These are phyloP conservation scores for Colletes collaris DNA, from an alignment of 2,888 invertebrate species.

Conservation along the genomic window DNA sequence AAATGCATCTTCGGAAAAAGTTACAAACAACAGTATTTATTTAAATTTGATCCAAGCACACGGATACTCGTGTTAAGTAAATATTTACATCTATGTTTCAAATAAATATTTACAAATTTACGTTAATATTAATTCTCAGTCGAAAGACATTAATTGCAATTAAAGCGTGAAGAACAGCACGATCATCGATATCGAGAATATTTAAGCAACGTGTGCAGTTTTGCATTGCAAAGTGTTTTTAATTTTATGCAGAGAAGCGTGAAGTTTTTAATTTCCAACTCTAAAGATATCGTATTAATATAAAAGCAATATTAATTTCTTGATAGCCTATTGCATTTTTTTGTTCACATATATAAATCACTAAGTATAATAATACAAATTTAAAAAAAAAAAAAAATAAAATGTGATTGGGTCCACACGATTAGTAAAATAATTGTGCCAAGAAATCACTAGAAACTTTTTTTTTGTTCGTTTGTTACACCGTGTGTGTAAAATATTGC, in stretches of 20 bases:
- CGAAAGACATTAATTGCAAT: background rate
- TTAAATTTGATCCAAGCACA: background rate
- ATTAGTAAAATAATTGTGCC: slow-evolving; percentile 14
- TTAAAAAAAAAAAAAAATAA: slow-evolving; percentile 9
- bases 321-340: slow-evolving; percentile 1
- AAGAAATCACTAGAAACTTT: background rate
- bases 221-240: too few relatives aligned
- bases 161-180: background rate
- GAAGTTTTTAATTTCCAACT: too few relatives aligned
- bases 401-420: background rate
- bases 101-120: too few relatives aligned
- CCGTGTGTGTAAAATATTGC: slow-evolving; percentile 22
- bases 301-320: background rate
- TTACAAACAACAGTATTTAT: background rate
- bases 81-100: too few relatives aligned
- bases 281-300: background rate
- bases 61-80: too few relatives aligned
- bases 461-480: background rate
- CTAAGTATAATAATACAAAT: slow-evolving; percentile 14
- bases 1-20: background rate
- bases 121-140: background rate
- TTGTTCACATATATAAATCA: slow-evolving; percentile 7
- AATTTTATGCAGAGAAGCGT: too few relatives aligned
- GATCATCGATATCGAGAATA: background rate
- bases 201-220: background rate